Conservation (phyloP, 1,140 invertebrate species). For the Rhyacophila brunnea region DNA sequence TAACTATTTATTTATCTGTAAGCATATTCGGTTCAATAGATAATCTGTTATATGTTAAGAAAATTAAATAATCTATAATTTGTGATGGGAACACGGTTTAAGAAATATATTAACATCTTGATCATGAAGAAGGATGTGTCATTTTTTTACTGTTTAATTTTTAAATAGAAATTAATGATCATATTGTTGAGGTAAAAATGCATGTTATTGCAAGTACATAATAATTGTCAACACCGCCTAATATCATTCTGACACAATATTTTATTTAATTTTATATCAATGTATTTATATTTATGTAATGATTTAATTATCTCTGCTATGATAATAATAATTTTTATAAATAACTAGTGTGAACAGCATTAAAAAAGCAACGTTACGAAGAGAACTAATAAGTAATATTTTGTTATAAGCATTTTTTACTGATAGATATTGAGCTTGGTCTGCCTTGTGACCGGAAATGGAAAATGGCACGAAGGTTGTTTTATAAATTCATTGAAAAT, state of each 20-base stretch:
- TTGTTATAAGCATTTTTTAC: constrained; percentile 26
- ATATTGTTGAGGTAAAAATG: neutral
- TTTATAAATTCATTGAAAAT: constrained; percentile 1
- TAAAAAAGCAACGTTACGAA: constrained; percentile 9
- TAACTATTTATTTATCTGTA: no score
- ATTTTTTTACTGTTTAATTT: neutral
- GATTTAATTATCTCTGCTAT: constrained; percentile 18
- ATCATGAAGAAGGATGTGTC: neutral
- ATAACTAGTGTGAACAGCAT: constrained; percentile 3
- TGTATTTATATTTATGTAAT: no score
- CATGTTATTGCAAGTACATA: neutral
- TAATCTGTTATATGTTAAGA: no score
- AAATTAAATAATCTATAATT: no score
- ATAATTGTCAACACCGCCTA: neutral
- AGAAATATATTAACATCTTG: no score
- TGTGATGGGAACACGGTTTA: no score
- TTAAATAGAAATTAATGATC: neutral
- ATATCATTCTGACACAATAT: neutral
- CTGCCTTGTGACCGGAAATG: constrained; percentile 6
- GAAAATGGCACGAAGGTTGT: neutral
- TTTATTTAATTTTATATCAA: constrained; percentile 14
- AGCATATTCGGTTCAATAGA: no score
- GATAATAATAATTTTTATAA: constrained; percentile 20
- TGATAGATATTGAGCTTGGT: constrained; percentile 22
- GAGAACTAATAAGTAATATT: constrained; percentile 14